Evolutionary conservation across 2,888 invertebrate genomes (phyloP), one percentile per base, ranked within the genome.

Genomic region (Hydrotaea diabolus): DNA sequence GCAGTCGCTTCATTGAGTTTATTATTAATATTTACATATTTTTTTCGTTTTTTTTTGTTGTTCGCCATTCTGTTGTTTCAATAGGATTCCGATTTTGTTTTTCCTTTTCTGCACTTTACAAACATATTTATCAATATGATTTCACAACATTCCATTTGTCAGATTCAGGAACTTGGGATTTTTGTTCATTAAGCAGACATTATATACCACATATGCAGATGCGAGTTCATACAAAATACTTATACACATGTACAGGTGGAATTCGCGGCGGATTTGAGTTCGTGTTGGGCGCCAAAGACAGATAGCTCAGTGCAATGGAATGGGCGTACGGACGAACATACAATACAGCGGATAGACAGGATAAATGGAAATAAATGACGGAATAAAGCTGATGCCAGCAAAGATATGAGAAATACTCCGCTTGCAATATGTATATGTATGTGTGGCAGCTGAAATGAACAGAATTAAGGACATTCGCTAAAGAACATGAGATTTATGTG

Each of bases 121-220:
- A 9, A 26, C 23, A 69, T 15, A 53, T 71, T 49, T 53, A n/a
- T 15, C 26, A n/a, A 53, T 71, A 53, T 69, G 66, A 73, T 83
- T 83, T 66, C 73, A 74, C 79, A 79, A 73, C 73, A 77, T 83
- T 77, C 77, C 73, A 73, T 74, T 66, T 83, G 55, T 76, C 59
- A 74, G 83, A 80, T 76, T 83, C 59, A 59, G 59, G 57, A 57
- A 57, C 57, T 57, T 57, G 57, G 23, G 55, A 55, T 55, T 59
- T 23, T 26, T 59, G 59, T 59, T 59, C 59, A 59, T 59, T 59
- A 59, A 59, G 59, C 59, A 23, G 59, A 59, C 23, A 59, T 59
- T 23, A 59, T 59, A 59, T 1, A 2, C 15, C 26, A 15, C 59
- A 23, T 23, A 5, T 59, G 26, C 26, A 26, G 15, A 11, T 4